These are phyloP conservation scores for Adoxophyes honmai DNA, from an alignment of 1,140 invertebrate genomes.

Conservation along the genomic window DNA sequence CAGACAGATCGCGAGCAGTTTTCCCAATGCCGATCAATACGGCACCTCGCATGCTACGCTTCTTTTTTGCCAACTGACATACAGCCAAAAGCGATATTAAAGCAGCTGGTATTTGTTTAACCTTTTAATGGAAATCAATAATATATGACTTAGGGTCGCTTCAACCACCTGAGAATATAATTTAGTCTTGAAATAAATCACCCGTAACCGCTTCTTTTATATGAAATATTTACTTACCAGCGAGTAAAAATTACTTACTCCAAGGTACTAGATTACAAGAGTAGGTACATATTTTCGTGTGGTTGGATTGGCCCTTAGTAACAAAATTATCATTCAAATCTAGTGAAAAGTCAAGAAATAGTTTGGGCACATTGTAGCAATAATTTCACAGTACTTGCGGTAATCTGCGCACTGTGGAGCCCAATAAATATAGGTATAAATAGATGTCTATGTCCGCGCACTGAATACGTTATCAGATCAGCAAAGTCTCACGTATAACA, in stretches of 20 bases:
- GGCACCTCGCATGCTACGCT: neutral
- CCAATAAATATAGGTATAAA: neutral
- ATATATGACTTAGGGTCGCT: neutral
- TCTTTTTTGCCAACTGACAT: neutral
- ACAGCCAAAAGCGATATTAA: neutral
- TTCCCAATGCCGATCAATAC: neutral
- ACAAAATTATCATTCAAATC: too few species aligned
- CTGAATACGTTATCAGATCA: slow-evolving; percentile 7
- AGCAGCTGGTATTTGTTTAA: neutral
- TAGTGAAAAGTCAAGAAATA: too few species aligned
- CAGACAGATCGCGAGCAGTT: slow-evolving; percentile 5
- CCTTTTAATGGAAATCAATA: neutral
- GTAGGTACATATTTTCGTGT: too few species aligned
- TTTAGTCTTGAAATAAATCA: too few species aligned
- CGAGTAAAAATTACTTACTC: too few species aligned
- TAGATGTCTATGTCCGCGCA: slow-evolving; percentile 7
- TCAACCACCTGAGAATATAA: too few species aligned
- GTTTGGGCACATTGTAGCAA: neutral
- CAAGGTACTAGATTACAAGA: too few species aligned
- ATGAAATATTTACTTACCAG: too few species aligned
- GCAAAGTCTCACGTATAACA: slow-evolving; percentile 6
- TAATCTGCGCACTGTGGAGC: neutral
- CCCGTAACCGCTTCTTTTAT: too few species aligned
- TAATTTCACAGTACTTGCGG: neutral
- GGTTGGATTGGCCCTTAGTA: too few species aligned